Conservation (phyloP, 2,113 vertebrate genomes). For the Paradoxurus hermaphroditus region DNA sequence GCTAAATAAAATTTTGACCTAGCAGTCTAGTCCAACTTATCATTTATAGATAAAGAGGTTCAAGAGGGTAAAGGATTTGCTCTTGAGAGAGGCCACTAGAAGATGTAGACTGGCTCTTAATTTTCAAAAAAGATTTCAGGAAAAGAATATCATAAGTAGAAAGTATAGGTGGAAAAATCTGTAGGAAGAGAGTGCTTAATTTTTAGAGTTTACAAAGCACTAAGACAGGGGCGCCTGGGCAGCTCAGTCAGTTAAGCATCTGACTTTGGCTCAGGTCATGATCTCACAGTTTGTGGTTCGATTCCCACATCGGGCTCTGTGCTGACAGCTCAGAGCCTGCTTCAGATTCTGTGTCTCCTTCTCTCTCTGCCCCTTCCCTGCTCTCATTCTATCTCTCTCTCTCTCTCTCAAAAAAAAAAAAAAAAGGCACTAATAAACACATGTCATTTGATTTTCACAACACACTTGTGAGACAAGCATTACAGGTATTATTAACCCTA, state of each 20-base stretch:
- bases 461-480: neutral
- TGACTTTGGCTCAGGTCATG: too few species aligned
- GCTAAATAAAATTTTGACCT: conserved; percentile 20
- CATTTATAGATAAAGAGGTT: conserved; percentile 29
- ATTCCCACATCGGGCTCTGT: too few species aligned
- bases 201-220: conserved; percentile 1
- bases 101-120: neutral
- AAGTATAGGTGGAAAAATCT: neutral
- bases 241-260: too few species aligned
- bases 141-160: neutral
- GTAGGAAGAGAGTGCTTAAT: neutral
- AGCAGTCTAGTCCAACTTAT: neutral
- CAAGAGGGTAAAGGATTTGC: neutral
- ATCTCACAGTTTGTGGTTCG: too few species aligned
- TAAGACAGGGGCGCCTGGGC: too few species aligned
- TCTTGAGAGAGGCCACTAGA: neutral
- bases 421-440: neutral
- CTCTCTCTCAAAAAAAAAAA: too few species aligned
- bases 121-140: neutral
- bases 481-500: neutral
- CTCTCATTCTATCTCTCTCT: too few species aligned
- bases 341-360: too few species aligned
- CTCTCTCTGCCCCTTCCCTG: too few species aligned
- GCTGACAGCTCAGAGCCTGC: too few species aligned
- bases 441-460: neutral